phyloP scores from a whole-genome alignment of 2,888 invertebrate genomes.

The Lasioglossum malachurum region DNA sequence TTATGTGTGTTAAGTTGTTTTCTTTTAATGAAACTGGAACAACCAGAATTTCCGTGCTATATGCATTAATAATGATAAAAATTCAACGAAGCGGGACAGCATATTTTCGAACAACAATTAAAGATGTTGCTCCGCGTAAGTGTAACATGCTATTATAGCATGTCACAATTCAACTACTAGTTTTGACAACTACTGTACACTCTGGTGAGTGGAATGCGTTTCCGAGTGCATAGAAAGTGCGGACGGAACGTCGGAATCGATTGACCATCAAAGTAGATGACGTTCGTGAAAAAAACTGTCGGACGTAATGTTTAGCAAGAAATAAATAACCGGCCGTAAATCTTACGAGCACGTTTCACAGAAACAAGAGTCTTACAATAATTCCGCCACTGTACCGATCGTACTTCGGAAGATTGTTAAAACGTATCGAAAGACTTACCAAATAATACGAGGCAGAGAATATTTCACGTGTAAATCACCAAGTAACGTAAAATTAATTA shows the following conservation, averaged over 20 bases:
- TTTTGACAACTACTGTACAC: slow-evolving; percentile 63
- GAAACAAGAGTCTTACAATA: slow-evolving; percentile 51
- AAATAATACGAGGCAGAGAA: slow-evolving; percentile 66
- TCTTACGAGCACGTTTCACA: slow-evolving; percentile 76
- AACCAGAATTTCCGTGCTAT: background rate
- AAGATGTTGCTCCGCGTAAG: slow-evolving; percentile 26
- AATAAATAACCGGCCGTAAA: slow-evolving; percentile 80
- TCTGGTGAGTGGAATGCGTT: slow-evolving; percentile 22
- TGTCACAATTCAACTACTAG: slow-evolving; percentile 48
- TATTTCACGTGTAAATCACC: slow-evolving; percentile 72
- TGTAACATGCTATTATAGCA: slow-evolving; percentile 49
- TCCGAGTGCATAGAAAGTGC: slow-evolving; percentile 10
- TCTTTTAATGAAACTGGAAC: slow-evolving; percentile 1
- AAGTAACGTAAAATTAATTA: slow-evolving; percentile 80
- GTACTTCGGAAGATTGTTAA: background rate
- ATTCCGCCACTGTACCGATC: slow-evolving; percentile 14
- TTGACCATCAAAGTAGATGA: background rate
- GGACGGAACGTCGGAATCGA: slow-evolving; percentile 12
- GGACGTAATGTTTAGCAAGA: slow-evolving; percentile 54
- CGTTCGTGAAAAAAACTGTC: slow-evolving; percentile 10
- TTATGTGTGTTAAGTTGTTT: slow-evolving; percentile 11
- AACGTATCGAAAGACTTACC: slow-evolving; percentile 74
- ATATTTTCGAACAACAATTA: slow-evolving; percentile 13
- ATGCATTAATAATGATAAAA: background rate
- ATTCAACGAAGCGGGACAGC: background rate